phyloP scores from a whole-genome alignment of 2,888 invertebrate species.

The Melolontha melolontha region DNA sequence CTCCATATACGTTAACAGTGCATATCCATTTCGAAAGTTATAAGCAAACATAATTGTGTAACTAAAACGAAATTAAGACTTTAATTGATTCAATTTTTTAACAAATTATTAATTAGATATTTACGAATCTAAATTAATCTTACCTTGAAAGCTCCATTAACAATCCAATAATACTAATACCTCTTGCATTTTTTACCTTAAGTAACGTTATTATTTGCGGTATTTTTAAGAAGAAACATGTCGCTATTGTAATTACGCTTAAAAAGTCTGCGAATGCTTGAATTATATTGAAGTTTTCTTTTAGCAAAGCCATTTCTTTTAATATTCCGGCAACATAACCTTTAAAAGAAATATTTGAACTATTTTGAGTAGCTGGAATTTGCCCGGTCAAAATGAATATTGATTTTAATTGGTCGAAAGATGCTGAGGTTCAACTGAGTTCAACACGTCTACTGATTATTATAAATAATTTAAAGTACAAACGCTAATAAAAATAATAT shows the following conservation, averaged over 20 bases:
- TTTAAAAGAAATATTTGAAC: not conserved
- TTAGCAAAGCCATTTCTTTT: conserved; percentile 3
- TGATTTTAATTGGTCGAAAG: no score
- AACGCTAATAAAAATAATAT: no score
- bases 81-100: conserved; percentile 26
- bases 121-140: conserved; percentile 49
- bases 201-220: conserved; percentile 82
- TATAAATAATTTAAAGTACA: no score
- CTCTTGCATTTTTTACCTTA: conserved; percentile 75
- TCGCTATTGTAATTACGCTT: conserved; percentile 80
- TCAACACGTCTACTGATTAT: no score
- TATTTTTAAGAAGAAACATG: conserved; percentile 83
- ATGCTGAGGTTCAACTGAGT: no score
- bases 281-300: conserved; percentile 32
- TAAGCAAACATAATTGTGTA: conserved; percentile 86
- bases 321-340: not conserved
- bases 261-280: conserved; percentile 68
- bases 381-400: no score
- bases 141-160: conserved; percentile 79
- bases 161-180: conserved; percentile 75
- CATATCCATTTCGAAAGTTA: conserved; percentile 81
- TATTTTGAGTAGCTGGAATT: no score
- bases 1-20: conserved; percentile 83
- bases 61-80: conserved; percentile 68
- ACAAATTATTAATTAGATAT: not conserved